A percentile compares a stretch with the other conserved stretches of the same genome.
Evolutionary conservation across 2,113 vertebrate species (phyloP).

Genomic region (Gallinago paraguaiae): DNA sequence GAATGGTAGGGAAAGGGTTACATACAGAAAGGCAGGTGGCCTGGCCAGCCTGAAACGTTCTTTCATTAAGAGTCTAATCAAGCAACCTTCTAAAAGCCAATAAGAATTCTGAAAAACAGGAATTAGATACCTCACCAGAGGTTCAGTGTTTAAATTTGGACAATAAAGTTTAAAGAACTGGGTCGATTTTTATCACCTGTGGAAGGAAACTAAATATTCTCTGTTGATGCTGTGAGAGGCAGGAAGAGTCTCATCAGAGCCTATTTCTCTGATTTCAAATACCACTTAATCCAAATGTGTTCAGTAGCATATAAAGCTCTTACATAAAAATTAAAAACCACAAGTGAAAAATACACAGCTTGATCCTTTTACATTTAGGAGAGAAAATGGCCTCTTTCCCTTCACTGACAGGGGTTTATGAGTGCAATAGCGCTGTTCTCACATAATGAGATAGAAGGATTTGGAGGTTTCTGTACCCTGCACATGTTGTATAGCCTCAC

Average conservation of each 20-base stretch:
- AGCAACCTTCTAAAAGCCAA: background rate
- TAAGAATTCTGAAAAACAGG: background rate
- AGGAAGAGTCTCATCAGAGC: background rate
- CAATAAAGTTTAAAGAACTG: background rate
- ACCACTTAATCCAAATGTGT: background rate
- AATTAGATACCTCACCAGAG: background rate
- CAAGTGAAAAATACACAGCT: background rate
- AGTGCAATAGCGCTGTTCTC: background rate
- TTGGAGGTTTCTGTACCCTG: background rate
- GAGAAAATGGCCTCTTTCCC: background rate
- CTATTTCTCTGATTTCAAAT: background rate
- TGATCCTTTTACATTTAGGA: background rate
- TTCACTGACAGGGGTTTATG: background rate
- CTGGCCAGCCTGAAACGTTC: background rate
- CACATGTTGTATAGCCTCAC: background rate
- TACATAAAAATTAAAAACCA: background rate
- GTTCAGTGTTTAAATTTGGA: background rate
- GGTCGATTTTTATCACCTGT: background rate
- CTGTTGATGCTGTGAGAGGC: background rate
- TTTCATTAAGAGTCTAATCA: background rate
- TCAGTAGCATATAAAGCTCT: background rate
- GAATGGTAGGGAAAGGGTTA: fast-evolving
- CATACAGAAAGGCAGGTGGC: background rate
- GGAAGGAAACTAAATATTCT: background rate
- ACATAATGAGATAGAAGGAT: background rate